Conservation (phyloP, 2,797 vertebrate genomes). For the Fundulus diaphanus region DNA sequence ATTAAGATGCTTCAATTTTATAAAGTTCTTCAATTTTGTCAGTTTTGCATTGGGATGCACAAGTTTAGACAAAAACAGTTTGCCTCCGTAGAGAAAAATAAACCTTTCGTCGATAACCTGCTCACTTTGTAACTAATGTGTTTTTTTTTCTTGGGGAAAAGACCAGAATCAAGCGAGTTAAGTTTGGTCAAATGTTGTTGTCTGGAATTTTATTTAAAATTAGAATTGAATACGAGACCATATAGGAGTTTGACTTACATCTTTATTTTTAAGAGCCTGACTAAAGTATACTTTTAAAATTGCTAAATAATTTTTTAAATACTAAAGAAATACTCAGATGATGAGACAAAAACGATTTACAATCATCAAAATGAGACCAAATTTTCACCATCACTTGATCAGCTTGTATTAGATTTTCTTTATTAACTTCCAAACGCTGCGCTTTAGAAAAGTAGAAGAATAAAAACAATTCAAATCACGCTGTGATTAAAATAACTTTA, state of each 20-base stretch:
- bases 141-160: too few relatives aligned
- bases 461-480: neutral
- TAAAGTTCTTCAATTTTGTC: neutral
- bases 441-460: neutral
- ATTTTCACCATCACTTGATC: neutral
- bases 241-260: neutral
- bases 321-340: neutral
- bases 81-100: too few relatives aligned
- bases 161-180: neutral
- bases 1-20: neutral
- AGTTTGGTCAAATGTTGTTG: neutral
- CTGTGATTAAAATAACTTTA: slow-evolving; percentile 50
- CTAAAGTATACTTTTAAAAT: neutral
- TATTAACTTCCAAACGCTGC: neutral
- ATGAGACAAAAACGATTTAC: neutral
- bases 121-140: too few relatives aligned
- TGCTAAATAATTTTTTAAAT: neutral
- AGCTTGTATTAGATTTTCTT: neutral
- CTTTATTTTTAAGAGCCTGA: neutral
- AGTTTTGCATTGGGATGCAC: neutral
- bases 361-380: neutral
- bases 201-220: neutral
- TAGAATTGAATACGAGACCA: neutral
- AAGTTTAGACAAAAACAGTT: neutral
- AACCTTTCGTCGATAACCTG: too few relatives aligned